Percentiles rank a stretch among this genome's conserved stretches.
Conservation (phyloP, 2,113 vertebrate species). For the Bubo bubo region DNA sequence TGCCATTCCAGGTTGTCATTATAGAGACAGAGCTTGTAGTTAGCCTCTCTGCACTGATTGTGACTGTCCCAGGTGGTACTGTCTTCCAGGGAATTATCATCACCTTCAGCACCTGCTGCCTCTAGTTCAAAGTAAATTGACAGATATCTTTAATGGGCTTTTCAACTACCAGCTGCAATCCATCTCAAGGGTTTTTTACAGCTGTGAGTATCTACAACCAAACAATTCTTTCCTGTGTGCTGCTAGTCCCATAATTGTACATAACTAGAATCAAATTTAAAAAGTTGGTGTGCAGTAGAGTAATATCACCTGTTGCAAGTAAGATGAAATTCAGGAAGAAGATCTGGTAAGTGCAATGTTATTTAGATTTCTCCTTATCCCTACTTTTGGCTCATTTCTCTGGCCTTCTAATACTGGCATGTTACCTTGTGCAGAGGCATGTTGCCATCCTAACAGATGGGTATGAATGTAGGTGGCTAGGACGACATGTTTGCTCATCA, state of each 20-base stretch:
- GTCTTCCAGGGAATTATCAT: slow-evolving; percentile 24
- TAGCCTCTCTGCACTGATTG: not conserved
- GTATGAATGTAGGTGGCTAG: slow-evolving; percentile 56
- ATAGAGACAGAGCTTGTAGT: not conserved
- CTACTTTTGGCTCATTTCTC: not conserved
- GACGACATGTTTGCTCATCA: slow-evolving; percentile 66
- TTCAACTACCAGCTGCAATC: not conserved
- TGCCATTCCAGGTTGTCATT: not conserved
- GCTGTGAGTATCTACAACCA: not conserved
- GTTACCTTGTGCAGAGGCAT: slow-evolving; percentile 11
- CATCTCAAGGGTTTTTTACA: not conserved
- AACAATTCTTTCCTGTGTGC: not conserved
- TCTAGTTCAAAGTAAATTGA: slow-evolving; percentile 20
- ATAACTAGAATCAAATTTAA: not conserved
- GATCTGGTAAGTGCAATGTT: not conserved
- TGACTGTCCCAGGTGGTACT: not conserved
- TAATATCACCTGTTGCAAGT: not conserved
- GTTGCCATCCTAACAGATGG: slow-evolving; percentile 71
- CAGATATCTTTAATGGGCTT: not conserved
- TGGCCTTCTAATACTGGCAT: slow-evolving; percentile 46
- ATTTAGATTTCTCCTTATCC: not conserved
- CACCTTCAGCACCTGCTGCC: not conserved
- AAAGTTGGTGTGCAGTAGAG: not conserved
- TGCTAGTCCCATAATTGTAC: not conserved
- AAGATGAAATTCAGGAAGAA: not conserved